phyloP scores from a whole-genome alignment of 2,797 vertebrate species.

The Poeciliopsis paucimaculata region DNA sequence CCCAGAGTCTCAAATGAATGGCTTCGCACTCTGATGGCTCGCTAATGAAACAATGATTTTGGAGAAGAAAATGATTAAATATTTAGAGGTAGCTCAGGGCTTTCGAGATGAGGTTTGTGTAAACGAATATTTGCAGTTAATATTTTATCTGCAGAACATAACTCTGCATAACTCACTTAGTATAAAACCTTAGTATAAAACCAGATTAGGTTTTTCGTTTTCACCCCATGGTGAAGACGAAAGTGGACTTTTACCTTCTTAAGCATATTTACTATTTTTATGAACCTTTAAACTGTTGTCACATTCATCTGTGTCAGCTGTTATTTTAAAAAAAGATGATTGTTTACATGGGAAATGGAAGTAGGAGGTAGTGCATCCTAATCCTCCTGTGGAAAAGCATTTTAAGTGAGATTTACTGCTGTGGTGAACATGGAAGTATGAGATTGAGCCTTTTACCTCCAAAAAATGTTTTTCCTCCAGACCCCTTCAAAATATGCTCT shows the following conservation, averaged over 20 bases:
- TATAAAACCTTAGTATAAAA: background rate
- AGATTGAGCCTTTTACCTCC: background rate
- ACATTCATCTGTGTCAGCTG: background rate
- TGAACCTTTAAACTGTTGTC: background rate
- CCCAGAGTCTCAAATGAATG: constrained; percentile 90
- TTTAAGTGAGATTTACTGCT: background rate
- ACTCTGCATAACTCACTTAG: too few species aligned
- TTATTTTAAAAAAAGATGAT: background rate
- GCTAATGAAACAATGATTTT: constrained; percentile 64
- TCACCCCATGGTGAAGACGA: background rate
- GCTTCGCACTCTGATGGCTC: constrained; percentile 90
- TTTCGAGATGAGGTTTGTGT: background rate
- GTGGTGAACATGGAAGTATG: background rate
- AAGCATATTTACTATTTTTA: background rate
- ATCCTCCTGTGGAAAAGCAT: background rate
- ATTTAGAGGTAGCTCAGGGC: too few species aligned
- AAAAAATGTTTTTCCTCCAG: background rate
- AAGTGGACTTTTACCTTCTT: background rate
- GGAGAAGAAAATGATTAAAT: background rate
- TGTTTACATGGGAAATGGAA: background rate
- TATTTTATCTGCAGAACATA: background rate
- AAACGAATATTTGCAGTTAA: background rate
- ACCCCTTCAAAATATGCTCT: background rate
- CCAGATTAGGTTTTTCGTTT: background rate
- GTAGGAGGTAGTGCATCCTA: background rate